A percentile compares a stretch with the other conserved stretches of the same genome.
These are phyloP conservation scores for Etheostoma cragini DNA, from an alignment of 2,113 vertebrate genomes.

Conservation along the genomic window DNA sequence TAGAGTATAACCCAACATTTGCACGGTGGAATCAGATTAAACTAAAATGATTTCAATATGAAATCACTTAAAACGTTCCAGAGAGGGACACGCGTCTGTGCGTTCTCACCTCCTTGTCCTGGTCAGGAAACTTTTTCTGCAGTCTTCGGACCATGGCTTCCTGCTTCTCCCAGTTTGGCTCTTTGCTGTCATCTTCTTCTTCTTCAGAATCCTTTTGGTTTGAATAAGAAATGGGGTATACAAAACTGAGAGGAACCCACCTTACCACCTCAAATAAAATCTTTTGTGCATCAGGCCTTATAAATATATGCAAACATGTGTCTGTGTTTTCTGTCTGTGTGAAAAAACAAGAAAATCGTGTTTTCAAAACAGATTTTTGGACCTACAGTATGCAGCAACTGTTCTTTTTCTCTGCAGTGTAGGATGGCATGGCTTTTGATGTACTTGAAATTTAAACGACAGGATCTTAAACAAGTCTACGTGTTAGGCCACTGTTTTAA, in stretches of 20 bases:
- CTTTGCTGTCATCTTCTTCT: slow-evolving; percentile 54
- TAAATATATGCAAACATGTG: neutral
- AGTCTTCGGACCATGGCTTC: slow-evolving; percentile 89
- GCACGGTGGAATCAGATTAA: neutral
- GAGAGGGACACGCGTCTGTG: too few species aligned
- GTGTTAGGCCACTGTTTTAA: neutral
- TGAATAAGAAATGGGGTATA: neutral
- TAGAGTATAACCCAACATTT: neutral
- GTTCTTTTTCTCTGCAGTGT: neutral
- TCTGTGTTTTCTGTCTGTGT: neutral
- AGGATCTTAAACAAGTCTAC: neutral
- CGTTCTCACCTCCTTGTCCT: slow-evolving; percentile 89
- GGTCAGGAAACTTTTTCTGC: slow-evolving; percentile 89
- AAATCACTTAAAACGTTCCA: neutral
- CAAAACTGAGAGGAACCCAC: neutral
- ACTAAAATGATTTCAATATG: neutral
- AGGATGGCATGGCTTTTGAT: neutral
- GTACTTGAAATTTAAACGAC: neutral
- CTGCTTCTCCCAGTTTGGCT: slow-evolving; percentile 87
- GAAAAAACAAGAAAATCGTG: neutral
- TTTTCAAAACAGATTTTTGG: neutral
- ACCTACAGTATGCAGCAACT: neutral
- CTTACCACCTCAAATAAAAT: neutral
- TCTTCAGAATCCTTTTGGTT: slow-evolving; percentile 50
- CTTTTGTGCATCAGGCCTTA: neutral